A percentile compares a stretch with the other conserved stretches of the same genome.
phyloP scores from a whole-genome alignment of 2,888 invertebrate genomes.

The Spodoptera littoralis region DNA sequence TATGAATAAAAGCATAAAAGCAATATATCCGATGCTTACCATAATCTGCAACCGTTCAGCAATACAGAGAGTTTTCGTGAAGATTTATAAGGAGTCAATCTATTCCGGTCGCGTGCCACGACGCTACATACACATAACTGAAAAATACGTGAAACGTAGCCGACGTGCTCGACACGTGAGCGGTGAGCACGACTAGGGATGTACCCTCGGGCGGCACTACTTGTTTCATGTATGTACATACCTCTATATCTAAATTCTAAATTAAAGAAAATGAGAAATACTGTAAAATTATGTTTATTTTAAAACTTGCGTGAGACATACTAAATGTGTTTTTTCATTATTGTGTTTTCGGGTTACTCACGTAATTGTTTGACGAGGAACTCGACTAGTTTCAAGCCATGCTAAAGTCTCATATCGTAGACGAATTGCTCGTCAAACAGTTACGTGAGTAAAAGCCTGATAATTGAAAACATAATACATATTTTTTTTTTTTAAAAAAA shows the following conservation, averaged over 20 bases:
- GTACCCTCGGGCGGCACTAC: conserved; percentile 6
- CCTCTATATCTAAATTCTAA: not conserved
- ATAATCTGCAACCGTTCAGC: conserved; percentile 27
- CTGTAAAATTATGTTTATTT: too few species aligned
- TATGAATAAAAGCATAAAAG: conserved; percentile 1
- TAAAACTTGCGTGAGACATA: too few species aligned
- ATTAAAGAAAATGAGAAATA: too few species aligned
- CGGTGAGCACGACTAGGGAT: conserved; percentile 11
- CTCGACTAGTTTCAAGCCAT: too few species aligned
- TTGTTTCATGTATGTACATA: conserved; percentile 3
- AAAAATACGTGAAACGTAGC: conserved; percentile 57
- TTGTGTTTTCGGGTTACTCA: too few species aligned
- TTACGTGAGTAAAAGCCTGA: too few species aligned
- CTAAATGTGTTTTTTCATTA: too few species aligned
- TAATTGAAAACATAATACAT: too few species aligned
- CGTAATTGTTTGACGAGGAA: too few species aligned
- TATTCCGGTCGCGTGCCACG: conserved; percentile 58
- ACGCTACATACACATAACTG: conserved; percentile 57
- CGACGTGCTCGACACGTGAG: conserved; percentile 39
- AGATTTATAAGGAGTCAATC: conserved; percentile 54
- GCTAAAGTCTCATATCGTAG: too few species aligned
- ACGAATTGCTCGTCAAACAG: too few species aligned
- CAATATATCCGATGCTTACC: conserved; percentile 29
- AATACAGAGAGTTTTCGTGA: conserved; percentile 35
- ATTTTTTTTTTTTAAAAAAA: too few species aligned